Percentiles rank a stretch among this genome's conserved stretches.
Conservation (phyloP, 2,113 vertebrate species). For the Plotosus lineatus region DNA sequence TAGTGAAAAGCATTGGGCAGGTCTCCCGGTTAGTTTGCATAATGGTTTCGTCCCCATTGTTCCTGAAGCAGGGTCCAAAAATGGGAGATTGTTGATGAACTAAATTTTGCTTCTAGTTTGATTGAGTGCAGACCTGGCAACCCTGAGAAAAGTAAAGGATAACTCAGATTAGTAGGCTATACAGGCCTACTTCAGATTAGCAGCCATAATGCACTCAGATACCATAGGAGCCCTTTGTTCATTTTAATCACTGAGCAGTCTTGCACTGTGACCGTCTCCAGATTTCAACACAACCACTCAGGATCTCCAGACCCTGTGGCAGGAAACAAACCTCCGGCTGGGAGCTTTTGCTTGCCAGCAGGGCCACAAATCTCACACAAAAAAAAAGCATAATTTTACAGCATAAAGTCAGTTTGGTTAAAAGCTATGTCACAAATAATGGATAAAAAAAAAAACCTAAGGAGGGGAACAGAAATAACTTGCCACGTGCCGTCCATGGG, state of each 20-base stretch:
- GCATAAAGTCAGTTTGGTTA: not conserved
- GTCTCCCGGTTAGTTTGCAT: not conserved
- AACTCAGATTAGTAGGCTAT: not conserved
- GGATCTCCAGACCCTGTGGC: slow-evolving; percentile 47
- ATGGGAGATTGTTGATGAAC: not conserved
- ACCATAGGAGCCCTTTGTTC: not conserved
- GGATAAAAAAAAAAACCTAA: not conserved
- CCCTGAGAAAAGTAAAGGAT: not conserved
- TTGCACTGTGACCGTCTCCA: slow-evolving; percentile 13
- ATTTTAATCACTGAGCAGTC: not conserved
- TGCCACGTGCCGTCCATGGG: not conserved
- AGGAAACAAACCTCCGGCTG: slow-evolving; percentile 34
- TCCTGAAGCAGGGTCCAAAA: not conserved
- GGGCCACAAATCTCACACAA: not conserved
- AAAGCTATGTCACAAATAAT: not conserved
- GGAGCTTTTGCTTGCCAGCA: not conserved
- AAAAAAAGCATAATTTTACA: not conserved
- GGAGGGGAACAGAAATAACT: not conserved
- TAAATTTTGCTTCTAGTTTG: not conserved
- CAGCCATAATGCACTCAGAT: not conserved
- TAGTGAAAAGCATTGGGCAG: not conserved
- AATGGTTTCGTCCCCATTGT: not conserved
- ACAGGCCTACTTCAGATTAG: not conserved
- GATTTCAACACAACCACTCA: slow-evolving; percentile 49
- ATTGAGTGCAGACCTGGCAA: not conserved